A percentile compares a stretch with the other conserved stretches of the same genome.
Conservation (phyloP, 2,888 invertebrate species). For the Sesia apiformis region DNA sequence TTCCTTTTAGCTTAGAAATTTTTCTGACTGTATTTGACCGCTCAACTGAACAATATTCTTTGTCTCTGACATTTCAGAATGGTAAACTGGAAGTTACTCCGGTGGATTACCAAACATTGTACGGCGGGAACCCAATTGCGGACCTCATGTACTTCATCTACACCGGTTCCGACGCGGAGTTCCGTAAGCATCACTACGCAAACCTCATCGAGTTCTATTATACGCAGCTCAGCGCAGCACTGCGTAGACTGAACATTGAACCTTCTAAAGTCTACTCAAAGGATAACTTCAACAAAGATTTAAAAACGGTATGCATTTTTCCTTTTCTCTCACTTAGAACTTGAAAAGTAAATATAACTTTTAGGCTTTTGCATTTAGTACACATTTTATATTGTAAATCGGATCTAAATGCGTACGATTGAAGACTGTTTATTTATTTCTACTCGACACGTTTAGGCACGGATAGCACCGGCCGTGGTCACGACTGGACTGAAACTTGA, state of each 20-base stretch:
- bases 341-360: not conserved
- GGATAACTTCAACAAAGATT: constrained; percentile 1
- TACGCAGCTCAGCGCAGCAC: constrained; percentile 1
- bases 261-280: constrained; percentile 3
- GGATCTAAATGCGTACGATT: not conserved
- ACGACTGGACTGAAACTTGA: too few relatives aligned
- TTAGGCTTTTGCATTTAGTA: too few relatives aligned
- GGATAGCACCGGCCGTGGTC: too few relatives aligned
- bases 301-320: constrained; percentile 1
- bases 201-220: constrained; percentile 6
- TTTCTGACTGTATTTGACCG: too few relatives aligned
- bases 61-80: constrained; percentile 2
- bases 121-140: constrained; percentile 2
- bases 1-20: too few relatives aligned
- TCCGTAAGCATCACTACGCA: constrained; percentile 7
- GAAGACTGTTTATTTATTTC: not conserved
- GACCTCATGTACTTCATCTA: constrained; percentile 9
- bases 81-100: constrained; percentile 4
- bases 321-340: not conserved
- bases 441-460: not conserved
- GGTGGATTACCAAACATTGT: constrained; percentile 9
- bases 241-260: constrained; percentile 1
- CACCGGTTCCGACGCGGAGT: constrained; percentile 9
- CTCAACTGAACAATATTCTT: too few relatives aligned
- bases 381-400: too few relatives aligned